phyloP scores from a whole-genome alignment of 2,113 vertebrate genomes.

The Platycercus adscitus region DNA sequence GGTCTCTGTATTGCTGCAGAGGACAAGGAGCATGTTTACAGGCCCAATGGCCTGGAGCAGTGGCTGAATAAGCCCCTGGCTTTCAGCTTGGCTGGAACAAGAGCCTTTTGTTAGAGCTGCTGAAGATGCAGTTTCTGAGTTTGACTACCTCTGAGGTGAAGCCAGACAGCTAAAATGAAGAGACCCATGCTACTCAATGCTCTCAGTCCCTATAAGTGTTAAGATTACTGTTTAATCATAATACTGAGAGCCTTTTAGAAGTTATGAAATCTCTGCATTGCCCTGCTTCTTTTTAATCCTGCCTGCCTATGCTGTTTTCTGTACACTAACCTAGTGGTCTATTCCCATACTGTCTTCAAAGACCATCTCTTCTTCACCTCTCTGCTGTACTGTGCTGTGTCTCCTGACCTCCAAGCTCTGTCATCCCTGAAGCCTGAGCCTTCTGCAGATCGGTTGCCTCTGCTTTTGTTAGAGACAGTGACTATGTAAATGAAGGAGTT shows the following conservation, averaged over 20 bases:
- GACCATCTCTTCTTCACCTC: not conserved
- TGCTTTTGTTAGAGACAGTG: not conserved
- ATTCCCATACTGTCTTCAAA: not conserved
- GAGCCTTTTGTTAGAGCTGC: not conserved
- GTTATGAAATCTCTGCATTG: not conserved
- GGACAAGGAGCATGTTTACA: not conserved
- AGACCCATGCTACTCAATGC: not conserved
- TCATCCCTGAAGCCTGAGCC: not conserved
- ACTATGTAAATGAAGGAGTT: not conserved
- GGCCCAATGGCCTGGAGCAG: not conserved
- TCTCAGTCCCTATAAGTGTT: accelerated
- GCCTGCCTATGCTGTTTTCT: not conserved
- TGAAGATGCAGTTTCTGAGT: not conserved
- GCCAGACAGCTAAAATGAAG: not conserved
- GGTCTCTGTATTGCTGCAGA: not conserved
- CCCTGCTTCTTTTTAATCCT: not conserved
- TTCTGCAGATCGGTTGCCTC: not conserved
- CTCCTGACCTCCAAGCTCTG: not conserved
- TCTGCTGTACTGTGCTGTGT: not conserved
- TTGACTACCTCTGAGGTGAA: not conserved
- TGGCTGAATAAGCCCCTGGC: not conserved
- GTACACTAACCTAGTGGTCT: not conserved
- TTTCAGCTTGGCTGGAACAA: not conserved
- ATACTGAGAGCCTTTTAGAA: not conserved
- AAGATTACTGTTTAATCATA: not conserved